Percentiles rank a stretch among this genome's conserved stretches.
Conservation (phyloP, 2,888 invertebrate genomes). For the Chalcosyrphus nemorum region DNA sequence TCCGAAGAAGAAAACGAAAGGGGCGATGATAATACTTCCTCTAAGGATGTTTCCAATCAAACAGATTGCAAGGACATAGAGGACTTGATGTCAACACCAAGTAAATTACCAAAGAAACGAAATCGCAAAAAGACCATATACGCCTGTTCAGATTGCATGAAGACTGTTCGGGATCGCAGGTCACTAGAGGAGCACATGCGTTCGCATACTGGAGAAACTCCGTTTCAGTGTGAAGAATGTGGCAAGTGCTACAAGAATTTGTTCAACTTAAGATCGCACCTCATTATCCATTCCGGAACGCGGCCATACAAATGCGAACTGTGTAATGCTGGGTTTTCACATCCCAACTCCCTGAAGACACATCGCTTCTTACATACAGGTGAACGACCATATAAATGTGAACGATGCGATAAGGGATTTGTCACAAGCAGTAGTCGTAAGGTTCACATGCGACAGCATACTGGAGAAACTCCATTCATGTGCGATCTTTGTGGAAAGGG, state of each 20-base stretch:
- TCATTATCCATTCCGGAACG: slow-evolving; percentile 57
- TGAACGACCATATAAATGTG: slow-evolving; percentile 76
- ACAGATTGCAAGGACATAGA: background rate
- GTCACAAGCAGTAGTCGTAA: slow-evolving; percentile 79
- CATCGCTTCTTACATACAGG: slow-evolving; percentile 61
- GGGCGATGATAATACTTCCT: background rate
- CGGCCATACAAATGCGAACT: slow-evolving; percentile 57
- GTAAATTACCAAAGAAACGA: background rate
- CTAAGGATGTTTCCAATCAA: background rate
- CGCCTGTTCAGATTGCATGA: slow-evolving; percentile 44
- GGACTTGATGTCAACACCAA: background rate
- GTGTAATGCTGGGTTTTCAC: slow-evolving; percentile 58
- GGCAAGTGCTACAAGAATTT: slow-evolving; percentile 63
- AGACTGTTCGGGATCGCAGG: slow-evolving; percentile 49
- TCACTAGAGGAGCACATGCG: slow-evolving; percentile 50
- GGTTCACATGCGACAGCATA: slow-evolving; percentile 62
- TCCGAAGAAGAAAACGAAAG: background rate
- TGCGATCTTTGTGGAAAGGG: slow-evolving; percentile 55
- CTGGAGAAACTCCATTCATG: slow-evolving; percentile 54
- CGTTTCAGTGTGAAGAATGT: slow-evolving; percentile 63
- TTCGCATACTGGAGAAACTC: slow-evolving; percentile 53
- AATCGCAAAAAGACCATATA: slow-evolving; percentile 47
- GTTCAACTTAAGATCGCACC: slow-evolving; percentile 49
- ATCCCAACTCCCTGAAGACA: slow-evolving; percentile 57
- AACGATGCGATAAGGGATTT: slow-evolving; percentile 78